Evolutionary conservation across 1,140 invertebrate genomes (phyloP).

Genomic region (Trachymyrmex septentrionalis): DNA sequence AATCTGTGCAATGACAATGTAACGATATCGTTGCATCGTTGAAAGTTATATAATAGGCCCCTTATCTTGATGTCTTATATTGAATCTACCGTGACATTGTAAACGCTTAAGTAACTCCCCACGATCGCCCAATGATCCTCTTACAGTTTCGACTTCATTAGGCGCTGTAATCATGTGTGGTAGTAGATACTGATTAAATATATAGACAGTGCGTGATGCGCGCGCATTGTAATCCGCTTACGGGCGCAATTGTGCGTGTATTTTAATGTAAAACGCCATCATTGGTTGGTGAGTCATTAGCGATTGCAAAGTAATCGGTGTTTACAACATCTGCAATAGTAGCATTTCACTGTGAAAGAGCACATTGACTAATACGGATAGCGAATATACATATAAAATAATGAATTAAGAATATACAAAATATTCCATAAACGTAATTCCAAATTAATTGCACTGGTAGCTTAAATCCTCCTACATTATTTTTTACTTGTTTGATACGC

Average conservation of each 20-base stretch:
- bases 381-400: neutral
- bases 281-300: slow-evolving; percentile 69
- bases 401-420: slow-evolving; percentile 32
- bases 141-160: slow-evolving; percentile 77
- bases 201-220: slow-evolving; percentile 55
- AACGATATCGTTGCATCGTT: too few species aligned
- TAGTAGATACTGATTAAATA: slow-evolving; percentile 69
- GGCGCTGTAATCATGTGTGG: slow-evolving; percentile 54
- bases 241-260: slow-evolving; percentile 61
- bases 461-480: slow-evolving; percentile 26
- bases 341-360: slow-evolving; percentile 27
- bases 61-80: slow-evolving; percentile 46
- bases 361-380: neutral
- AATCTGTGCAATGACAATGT: too few species aligned
- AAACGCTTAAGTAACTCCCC: slow-evolving; percentile 62
- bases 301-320: slow-evolving; percentile 71
- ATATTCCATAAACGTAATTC: slow-evolving; percentile 52
- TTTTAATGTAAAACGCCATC: slow-evolving; percentile 70
- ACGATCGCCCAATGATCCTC: slow-evolving; percentile 70
- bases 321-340: slow-evolving; percentile 3
- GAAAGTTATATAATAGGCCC: too few species aligned
- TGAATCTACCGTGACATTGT: slow-evolving; percentile 66
- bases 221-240: slow-evolving; percentile 73
- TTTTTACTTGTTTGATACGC: slow-evolving; percentile 25
- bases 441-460: slow-evolving; percentile 47